Evolutionary conservation across 2,113 vertebrate species (phyloP).

Genomic region (Capra hircus): DNA sequence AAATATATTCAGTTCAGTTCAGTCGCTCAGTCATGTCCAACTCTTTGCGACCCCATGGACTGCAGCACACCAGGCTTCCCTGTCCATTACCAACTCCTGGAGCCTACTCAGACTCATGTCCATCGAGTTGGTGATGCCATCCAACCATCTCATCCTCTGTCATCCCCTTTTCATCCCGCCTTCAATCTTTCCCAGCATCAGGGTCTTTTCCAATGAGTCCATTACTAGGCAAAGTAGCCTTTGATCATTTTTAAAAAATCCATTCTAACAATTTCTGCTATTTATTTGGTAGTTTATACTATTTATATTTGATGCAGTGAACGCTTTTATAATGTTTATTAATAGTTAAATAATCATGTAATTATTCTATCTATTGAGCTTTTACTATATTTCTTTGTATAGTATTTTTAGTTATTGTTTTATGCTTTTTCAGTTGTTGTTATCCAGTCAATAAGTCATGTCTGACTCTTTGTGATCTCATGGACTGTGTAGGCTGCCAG

Average conservation of each 20-base stretch:
- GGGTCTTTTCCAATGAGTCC: neutral
- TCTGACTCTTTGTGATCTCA: neutral
- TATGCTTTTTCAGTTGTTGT: neutral
- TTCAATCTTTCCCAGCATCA: neutral
- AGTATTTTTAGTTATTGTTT: neutral
- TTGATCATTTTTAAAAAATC: neutral
- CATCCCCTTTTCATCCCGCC: neutral
- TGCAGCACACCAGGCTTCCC: neutral
- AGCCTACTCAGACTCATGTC: neutral
- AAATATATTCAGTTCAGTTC: neutral
- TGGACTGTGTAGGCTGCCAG: rapidly evolving
- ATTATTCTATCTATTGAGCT: neutral
- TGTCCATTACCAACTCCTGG: neutral
- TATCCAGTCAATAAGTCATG: neutral
- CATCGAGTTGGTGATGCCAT: neutral
- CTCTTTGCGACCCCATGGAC: neutral
- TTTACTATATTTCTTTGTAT: neutral
- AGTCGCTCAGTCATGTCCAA: neutral
- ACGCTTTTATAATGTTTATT: neutral
- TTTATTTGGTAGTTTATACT: neutral
- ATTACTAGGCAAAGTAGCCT: neutral
- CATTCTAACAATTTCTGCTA: neutral
- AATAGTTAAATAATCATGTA: neutral
- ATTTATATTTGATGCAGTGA: neutral
- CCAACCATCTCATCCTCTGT: neutral